Base-by-base conservation (phyloP, 2,888 invertebrate species). In the Hyalella azteca region DNA sequence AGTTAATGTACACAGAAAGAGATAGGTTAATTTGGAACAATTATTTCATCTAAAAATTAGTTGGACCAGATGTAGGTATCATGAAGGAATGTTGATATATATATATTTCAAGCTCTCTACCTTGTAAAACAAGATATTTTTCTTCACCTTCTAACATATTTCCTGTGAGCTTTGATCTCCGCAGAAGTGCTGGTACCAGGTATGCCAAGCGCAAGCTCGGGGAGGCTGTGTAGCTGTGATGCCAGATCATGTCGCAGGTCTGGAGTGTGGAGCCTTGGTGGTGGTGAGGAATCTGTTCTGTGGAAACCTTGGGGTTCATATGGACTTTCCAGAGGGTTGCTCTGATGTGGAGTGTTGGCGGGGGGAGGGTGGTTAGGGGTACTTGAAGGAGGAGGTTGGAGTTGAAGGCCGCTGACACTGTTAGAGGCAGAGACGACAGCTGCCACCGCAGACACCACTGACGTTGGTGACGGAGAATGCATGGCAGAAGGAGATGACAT, bases 261-360 rank as follows among this genome's bases (percentile, higher is more conserved):
- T 41, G 75, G 45, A 13, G 40, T 41, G 75, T 75, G 75, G 29
- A 45, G 45, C 29, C 41, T 75, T 13, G 50, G 45, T 15, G 81
- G 79, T 39, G 83, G 83, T 36, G 79, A 79, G 48, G 73, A 26
- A 29, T 78, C 48, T 29, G 79, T 60, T 49, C 81, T 50, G 54
- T 83, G 81, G 45, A 80, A 83, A n/a, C 83, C 83, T 80, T 83
- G 83, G 36, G 83, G 83, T 75, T 83, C 80, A 48, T 83, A 83
- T 2, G 79, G 81, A 48, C 79, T 80, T 22, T 80, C 83, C 4
- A 79, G 22, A 19, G 66, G 40, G 45, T 73, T 66, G 49, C 73
- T 73, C 13, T 75, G 40, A 66, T 79, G 60, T n/a, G 75, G 75
- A 22, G 75, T 75, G 45, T 26, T 75, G 36, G 75, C 40, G 45